Percentiles rank a stretch among this genome's conserved stretches.
These are phyloP conservation scores for Hipposideros armiger DNA, from an alignment of 2,113 vertebrate genomes.

Conservation along the genomic window DNA sequence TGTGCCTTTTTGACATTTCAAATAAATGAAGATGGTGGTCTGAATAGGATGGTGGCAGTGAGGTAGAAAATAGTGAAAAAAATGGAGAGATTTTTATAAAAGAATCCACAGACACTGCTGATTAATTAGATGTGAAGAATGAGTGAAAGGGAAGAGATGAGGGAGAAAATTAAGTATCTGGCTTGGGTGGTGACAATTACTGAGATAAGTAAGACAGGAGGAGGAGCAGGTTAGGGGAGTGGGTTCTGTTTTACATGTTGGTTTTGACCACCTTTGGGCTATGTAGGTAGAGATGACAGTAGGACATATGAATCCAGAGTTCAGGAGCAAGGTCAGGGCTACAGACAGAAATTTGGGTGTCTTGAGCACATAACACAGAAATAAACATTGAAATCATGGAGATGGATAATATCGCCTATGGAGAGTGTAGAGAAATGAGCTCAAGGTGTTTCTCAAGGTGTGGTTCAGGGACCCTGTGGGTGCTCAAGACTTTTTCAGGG, in stretches of 20 bases:
- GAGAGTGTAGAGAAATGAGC: neutral
- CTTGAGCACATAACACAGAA: neutral
- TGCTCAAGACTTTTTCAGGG: neutral
- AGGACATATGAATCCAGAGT: neutral
- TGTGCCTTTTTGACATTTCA: conserved; percentile 2
- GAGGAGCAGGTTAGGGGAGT: neutral
- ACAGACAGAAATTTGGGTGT: neutral
- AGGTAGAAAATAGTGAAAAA: conserved; percentile 24
- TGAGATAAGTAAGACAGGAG: neutral
- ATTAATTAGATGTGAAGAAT: conserved; percentile 10
- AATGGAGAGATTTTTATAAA: neutral
- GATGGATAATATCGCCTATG: neutral
- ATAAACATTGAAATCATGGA: neutral
- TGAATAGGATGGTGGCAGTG: neutral
- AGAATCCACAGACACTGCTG: neutral
- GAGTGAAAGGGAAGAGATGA: neutral
- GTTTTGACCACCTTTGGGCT: neutral
- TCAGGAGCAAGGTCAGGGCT: neutral
- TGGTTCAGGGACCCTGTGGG: neutral
- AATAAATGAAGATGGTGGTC: conserved; percentile 4
- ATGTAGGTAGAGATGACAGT: neutral
- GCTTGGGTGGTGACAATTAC: neutral
- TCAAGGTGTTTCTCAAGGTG: neutral
- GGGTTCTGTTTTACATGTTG: neutral
- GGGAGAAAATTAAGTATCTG: neutral